These are phyloP conservation scores for Nasalis larvatus DNA, from an alignment of 2,113 vertebrate species.

Conservation along the genomic window DNA sequence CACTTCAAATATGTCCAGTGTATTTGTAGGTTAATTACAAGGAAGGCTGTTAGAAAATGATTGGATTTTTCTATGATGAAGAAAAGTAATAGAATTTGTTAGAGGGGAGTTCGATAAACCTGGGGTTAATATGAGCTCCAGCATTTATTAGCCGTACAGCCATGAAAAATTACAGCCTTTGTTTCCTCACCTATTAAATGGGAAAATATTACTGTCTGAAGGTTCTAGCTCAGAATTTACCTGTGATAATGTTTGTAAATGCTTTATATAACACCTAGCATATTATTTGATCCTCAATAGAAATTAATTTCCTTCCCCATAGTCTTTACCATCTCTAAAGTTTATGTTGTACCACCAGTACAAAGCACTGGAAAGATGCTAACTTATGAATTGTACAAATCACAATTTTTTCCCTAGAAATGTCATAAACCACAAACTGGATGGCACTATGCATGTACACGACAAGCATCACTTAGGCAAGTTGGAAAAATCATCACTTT, in stretches of 20 bases:
- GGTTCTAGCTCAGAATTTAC: not conserved
- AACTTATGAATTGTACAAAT: slow-evolving; percentile 1
- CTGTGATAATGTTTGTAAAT: not conserved
- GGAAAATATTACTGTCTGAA: not conserved
- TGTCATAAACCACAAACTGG: slow-evolving; percentile 29
- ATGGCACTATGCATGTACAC: not conserved
- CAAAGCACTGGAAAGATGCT: not conserved
- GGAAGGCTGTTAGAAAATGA: not conserved
- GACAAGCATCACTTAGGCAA: slow-evolving; percentile 50
- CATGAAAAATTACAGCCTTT: not conserved
- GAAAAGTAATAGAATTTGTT: not conserved
- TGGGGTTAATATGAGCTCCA: not conserved
- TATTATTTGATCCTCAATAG: not conserved
- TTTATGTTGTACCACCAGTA: not conserved
- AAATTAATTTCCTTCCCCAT: not conserved
- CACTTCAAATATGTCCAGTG: not conserved
- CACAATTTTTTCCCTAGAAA: slow-evolving; percentile 27
- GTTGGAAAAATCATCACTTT: slow-evolving; percentile 63
- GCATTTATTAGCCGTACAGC: not conserved
- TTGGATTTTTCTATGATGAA: not conserved
- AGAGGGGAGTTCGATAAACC: not conserved
- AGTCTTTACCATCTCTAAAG: not conserved
- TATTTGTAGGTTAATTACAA: not conserved
- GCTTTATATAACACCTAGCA: not conserved
- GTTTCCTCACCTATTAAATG: not conserved